Percentiles rank a stretch among this genome's conserved stretches.
These are phyloP conservation scores for Erythrolamprus reginae DNA, from an alignment of 2,113 vertebrate genomes.

Conservation along the genomic window DNA sequence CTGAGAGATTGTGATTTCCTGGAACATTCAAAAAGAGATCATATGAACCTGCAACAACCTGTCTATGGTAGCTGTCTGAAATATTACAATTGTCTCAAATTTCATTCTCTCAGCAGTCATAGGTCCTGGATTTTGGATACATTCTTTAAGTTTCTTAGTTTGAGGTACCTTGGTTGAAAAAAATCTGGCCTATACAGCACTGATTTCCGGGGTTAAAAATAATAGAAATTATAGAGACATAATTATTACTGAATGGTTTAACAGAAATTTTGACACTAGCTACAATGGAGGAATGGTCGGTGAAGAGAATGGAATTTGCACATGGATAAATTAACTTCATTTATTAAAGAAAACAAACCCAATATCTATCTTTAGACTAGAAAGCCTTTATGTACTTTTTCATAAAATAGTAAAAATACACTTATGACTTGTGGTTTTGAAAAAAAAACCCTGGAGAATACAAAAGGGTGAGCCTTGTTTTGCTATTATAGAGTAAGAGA, in stretches of 20 bases:
- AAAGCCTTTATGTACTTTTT: neutral
- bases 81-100: neutral
- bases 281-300: neutral
- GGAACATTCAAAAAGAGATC: neutral
- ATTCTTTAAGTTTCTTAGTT: neutral
- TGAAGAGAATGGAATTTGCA: neutral
- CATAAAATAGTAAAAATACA: neutral
- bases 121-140: neutral
- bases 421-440: neutral
- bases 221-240: neutral
- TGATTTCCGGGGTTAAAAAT: neutral
- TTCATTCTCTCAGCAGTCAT: neutral
- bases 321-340: neutral
- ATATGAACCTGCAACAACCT: neutral
- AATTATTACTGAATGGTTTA: neutral
- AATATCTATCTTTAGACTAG: neutral
- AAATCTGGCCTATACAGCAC: neutral
- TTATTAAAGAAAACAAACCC: neutral
- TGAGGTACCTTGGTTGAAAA: neutral
- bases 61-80: neutral
- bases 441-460: neutral
- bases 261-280: neutral
- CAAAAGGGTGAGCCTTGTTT: neutral
- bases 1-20: neutral
- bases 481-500: neutral